Percentiles rank a stretch among this genome's conserved stretches.
phyloP scores from a whole-genome alignment of 2,888 invertebrate species.

The Quadriops clusia region DNA sequence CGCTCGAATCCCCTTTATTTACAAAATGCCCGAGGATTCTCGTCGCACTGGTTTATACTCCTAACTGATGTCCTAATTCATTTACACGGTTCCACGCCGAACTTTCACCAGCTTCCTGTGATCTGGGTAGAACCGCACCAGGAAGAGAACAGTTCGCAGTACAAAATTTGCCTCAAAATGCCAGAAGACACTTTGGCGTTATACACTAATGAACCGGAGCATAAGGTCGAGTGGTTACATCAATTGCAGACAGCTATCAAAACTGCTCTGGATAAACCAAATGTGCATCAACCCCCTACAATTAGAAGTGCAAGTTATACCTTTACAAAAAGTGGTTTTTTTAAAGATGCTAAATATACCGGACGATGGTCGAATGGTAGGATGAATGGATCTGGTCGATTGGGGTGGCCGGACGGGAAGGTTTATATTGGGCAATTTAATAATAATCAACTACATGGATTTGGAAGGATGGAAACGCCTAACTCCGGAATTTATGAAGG shows the following conservation, averaged over 20 bases:
- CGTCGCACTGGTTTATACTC: slow-evolving; percentile 68
- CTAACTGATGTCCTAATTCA: slow-evolving; percentile 75
- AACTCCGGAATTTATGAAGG: slow-evolving; percentile 63
- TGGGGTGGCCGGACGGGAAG: slow-evolving; percentile 73
- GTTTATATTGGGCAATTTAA: slow-evolving; percentile 72
- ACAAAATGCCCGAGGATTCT: slow-evolving; percentile 59
- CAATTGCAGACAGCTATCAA: slow-evolving; percentile 63
- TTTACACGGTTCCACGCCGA: slow-evolving; percentile 53
- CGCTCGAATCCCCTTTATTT: slow-evolving; percentile 56
- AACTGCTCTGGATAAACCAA: slow-evolving; percentile 49
- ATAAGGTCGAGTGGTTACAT: slow-evolving; percentile 71
- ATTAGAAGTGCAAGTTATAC: slow-evolving; percentile 60
- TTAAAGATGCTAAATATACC: slow-evolving; percentile 66
- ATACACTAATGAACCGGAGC: slow-evolving; percentile 50
- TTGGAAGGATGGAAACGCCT: slow-evolving; percentile 56
- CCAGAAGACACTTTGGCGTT: slow-evolving; percentile 69
- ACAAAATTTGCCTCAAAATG: slow-evolving; percentile 56
- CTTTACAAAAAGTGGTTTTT: slow-evolving; percentile 58
- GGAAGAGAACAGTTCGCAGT: slow-evolving; percentile 43
- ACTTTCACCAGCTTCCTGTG: slow-evolving; percentile 55
- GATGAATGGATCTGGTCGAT: slow-evolving; percentile 70
- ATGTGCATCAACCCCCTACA: slow-evolving; percentile 54
- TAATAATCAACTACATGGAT: slow-evolving; percentile 60
- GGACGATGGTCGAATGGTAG: slow-evolving; percentile 76
- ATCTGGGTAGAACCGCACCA: slow-evolving; percentile 68